These are phyloP conservation scores for Hyposoter didymator DNA, from an alignment of 2,888 invertebrate genomes.

Conservation along the genomic window DNA sequence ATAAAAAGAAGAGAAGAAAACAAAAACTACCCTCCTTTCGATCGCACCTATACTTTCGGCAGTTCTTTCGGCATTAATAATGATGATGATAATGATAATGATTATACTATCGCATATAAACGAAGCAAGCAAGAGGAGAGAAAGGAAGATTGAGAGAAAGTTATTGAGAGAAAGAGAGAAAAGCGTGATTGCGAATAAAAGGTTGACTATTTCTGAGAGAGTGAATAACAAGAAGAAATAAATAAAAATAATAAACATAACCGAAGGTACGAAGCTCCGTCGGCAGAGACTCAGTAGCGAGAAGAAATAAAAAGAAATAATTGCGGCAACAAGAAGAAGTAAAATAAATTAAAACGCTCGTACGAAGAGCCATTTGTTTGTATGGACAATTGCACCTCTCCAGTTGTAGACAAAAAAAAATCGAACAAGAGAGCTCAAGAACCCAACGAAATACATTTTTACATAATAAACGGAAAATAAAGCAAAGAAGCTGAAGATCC, in stretches of 20 bases:
- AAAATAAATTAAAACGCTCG: slow-evolving; percentile 22
- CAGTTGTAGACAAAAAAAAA: slow-evolving; percentile 4
- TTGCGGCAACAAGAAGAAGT: slow-evolving; percentile 46
- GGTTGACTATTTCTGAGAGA: slow-evolving; percentile 69
- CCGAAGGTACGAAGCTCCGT: slow-evolving; percentile 78
- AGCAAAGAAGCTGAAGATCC: slow-evolving; percentile 29
- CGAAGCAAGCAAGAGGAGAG: slow-evolving; percentile 61
- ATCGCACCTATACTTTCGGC: slow-evolving; percentile 71
- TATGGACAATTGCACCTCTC: slow-evolving; percentile 42
- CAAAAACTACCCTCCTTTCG: slow-evolving; percentile 67
- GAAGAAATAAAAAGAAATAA: slow-evolving; percentile 62
- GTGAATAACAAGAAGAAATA: slow-evolving; percentile 66
- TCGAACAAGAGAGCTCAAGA: slow-evolving; percentile 50
- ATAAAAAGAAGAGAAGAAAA: slow-evolving; percentile 60
- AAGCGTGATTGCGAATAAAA: slow-evolving; percentile 61
- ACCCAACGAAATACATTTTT: slow-evolving; percentile 47
- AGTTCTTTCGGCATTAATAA: slow-evolving; percentile 68
- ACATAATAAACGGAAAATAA: slow-evolving; percentile 16
- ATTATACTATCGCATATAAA: slow-evolving; percentile 65
- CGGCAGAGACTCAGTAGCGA: slow-evolving; percentile 82
- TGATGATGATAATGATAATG: slow-evolving; percentile 67
- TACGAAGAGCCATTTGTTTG: slow-evolving; percentile 36
- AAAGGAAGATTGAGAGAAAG: slow-evolving; percentile 51
- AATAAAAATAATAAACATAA: slow-evolving; percentile 53
- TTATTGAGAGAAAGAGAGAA: slow-evolving; percentile 37